phyloP scores from a whole-genome alignment of 2,888 invertebrate species.

The Trisateles emortualis region DNA sequence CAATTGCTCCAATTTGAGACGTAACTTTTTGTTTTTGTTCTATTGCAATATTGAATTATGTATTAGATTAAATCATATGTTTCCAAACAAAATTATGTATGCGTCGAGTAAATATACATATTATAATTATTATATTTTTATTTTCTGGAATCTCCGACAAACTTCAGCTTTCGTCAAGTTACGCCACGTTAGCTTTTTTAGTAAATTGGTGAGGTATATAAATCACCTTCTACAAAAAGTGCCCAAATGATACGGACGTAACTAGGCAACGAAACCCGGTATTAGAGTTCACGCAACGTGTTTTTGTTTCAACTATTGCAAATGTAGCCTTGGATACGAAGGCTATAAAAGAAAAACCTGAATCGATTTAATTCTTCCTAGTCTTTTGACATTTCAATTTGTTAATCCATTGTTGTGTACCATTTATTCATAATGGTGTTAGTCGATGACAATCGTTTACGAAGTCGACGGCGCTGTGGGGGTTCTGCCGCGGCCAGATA shows the following conservation, averaged over 20 bases:
- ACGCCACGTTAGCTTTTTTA: background rate
- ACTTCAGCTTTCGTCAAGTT: no score
- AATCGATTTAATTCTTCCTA: slow-evolving; percentile 39
- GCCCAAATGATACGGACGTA: background rate
- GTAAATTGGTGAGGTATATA: background rate
- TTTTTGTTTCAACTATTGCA: slow-evolving; percentile 9
- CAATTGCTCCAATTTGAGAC: no score
- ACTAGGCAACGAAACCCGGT: slow-evolving; percentile 2
- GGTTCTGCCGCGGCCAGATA: slow-evolving; percentile 43
- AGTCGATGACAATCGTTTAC: slow-evolving; percentile 33
- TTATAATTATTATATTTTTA: no score
- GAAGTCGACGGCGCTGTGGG: slow-evolving; percentile 28
- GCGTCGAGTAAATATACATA: no score
- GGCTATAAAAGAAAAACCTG: slow-evolving; percentile 20
- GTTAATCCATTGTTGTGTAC: slow-evolving; percentile 45
- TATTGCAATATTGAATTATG: no score
- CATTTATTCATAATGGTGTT: slow-evolving; percentile 32
- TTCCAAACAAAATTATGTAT: no score
- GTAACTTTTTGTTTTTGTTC: no score
- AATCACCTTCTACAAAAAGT: background rate
- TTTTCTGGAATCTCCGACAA: no score
- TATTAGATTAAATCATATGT: no score
- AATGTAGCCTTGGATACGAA: slow-evolving; percentile 20
- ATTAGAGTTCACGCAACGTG: background rate
- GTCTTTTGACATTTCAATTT: slow-evolving; percentile 47